Evolutionary conservation across 2,113 vertebrate genomes (phyloP).

Genomic region (Poicephalus gulielmi): DNA sequence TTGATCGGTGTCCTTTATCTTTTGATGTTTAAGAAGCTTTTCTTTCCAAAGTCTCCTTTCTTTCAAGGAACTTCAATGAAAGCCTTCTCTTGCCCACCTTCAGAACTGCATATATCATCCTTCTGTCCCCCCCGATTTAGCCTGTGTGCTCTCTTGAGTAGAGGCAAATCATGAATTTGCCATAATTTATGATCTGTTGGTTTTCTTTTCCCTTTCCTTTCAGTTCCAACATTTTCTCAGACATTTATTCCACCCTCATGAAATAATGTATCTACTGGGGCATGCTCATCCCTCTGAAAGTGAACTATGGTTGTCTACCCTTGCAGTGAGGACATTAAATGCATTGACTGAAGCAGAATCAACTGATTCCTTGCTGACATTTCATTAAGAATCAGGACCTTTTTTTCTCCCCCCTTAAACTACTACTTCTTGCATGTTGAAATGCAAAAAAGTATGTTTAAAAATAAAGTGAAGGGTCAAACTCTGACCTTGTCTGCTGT

Average conservation of each 20-base stretch:
- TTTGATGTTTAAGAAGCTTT: slow-evolving; percentile 5
- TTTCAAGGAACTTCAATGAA: background rate
- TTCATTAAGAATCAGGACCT: background rate
- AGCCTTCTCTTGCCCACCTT: background rate
- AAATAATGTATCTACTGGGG: background rate
- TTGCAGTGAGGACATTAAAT: background rate
- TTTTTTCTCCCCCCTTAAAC: background rate
- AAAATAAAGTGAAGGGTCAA: slow-evolving; percentile 60
- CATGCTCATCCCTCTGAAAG: background rate
- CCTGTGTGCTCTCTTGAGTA: background rate
- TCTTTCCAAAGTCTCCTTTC: background rate
- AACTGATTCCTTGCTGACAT: background rate
- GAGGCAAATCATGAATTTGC: background rate
- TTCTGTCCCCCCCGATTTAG: background rate
- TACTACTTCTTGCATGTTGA: background rate
- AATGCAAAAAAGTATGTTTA: slow-evolving; percentile 28
- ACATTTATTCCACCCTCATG: background rate
- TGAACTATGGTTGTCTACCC: background rate
- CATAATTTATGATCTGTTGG: background rate
- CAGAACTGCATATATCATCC: background rate
- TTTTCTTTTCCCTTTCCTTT: background rate
- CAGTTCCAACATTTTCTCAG: background rate
- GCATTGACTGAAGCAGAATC: background rate
- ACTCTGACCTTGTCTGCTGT: slow-evolving; percentile 54
- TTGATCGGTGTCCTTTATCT: slow-evolving; percentile 6